Percentiles rank a stretch among this genome's conserved stretches.
These are phyloP conservation scores for Hydropotes inermis DNA, from an alignment of 2,113 vertebrate species.

Conservation along the genomic window DNA sequence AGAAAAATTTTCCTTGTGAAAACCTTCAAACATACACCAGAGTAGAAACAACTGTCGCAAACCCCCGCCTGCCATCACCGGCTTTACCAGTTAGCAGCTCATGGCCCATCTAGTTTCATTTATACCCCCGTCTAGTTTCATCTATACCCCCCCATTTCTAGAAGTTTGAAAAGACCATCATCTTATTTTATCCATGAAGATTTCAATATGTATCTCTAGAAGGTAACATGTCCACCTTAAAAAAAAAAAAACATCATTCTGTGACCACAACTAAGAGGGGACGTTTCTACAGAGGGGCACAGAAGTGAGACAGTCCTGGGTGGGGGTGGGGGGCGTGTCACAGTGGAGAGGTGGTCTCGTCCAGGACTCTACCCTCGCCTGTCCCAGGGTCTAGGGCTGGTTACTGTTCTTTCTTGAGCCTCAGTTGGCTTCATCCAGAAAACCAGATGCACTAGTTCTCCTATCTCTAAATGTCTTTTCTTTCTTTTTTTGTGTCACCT, in stretches of 20 bases:
- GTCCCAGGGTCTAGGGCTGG: not conserved
- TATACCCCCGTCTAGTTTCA: not conserved
- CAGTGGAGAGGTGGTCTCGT: not conserved
- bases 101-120: not conserved
- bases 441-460: not conserved
- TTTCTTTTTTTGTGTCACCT: not conserved
- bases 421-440: not conserved
- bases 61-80: rapidly evolving
- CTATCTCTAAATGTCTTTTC: not conserved
- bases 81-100: not conserved
- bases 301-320: not conserved
- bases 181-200: not conserved
- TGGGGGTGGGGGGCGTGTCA: not conserved
- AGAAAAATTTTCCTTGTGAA: not conserved
- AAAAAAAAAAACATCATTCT: not conserved
- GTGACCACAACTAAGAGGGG: not conserved
- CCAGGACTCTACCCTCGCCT: rapidly evolving
- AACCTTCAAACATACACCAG: not conserved
- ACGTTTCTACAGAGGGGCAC: not conserved
- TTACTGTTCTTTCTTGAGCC: not conserved
- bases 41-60: not conserved
- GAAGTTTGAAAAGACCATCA: not conserved
- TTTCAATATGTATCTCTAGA: not conserved
- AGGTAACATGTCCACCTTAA: not conserved
- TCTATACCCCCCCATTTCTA: not conserved